A percentile compares a stretch with the other conserved stretches of the same genome.
Evolutionary conservation across 92 coral and sea anemone genomes (phyloP).

Genomic region (Epizoanthus illoricatus): DNA sequence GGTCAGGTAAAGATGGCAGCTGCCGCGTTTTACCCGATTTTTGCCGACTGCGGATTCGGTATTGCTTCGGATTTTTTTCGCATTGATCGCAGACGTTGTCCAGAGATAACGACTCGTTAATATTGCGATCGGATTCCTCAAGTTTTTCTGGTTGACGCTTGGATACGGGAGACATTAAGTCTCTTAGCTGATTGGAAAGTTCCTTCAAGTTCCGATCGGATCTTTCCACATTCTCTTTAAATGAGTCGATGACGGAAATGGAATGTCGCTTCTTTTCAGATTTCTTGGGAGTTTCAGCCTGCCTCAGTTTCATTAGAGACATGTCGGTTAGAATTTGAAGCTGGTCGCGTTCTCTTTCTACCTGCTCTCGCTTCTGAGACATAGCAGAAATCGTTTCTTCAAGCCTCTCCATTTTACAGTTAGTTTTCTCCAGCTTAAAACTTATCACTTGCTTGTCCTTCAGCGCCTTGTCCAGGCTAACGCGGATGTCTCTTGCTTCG

Average conservation of each 20-base stretch:
- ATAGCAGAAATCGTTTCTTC: slow-evolving; percentile 72
- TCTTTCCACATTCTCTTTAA: slow-evolving; percentile 50
- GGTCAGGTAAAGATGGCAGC: slow-evolving; percentile 8
- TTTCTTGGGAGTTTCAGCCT: slow-evolving; percentile 79
- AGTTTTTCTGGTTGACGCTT: slow-evolving; percentile 37
- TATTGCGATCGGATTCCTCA: slow-evolving; percentile 44
- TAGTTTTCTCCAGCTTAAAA: slow-evolving; percentile 72
- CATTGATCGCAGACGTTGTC: slow-evolving; percentile 14
- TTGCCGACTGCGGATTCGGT: slow-evolving; percentile 9
- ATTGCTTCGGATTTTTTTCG: slow-evolving; percentile 17
- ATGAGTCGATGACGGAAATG: slow-evolving; percentile 47
- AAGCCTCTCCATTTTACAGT: slow-evolving; percentile 76
- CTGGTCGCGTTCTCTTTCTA: slow-evolving; percentile 84
- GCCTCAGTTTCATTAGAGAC: slow-evolving; percentile 84
- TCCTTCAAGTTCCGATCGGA: slow-evolving; percentile 63
- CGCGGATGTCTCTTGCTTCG: slow-evolving; percentile 59
- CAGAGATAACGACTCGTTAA: slow-evolving; percentile 27
- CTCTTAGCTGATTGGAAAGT: slow-evolving; percentile 73
- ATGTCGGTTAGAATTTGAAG: slow-evolving; percentile 82
- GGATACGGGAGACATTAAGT: slow-evolving; percentile 61
- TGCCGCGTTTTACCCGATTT: slow-evolving; percentile 29
- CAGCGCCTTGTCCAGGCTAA: slow-evolving; percentile 55
- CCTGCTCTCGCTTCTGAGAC: slow-evolving; percentile 72
- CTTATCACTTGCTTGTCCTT: slow-evolving; percentile 67
- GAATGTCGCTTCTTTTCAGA: slow-evolving; percentile 53